Base-by-base conservation (phyloP, 2,797 vertebrate species). In the Chelidonichthys spinosus region DNA sequence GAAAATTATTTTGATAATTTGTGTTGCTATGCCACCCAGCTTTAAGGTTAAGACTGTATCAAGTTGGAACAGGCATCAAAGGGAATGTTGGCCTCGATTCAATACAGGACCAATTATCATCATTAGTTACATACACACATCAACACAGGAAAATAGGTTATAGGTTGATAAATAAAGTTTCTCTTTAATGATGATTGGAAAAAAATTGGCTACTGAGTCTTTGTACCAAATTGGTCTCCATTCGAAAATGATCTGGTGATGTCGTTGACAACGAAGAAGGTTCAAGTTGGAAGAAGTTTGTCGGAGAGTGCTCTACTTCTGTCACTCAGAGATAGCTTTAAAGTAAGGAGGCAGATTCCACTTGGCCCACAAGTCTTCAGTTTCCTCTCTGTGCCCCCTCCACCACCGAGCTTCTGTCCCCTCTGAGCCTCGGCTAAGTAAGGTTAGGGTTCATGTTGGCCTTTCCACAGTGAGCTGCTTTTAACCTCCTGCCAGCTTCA, bases 401-500 rank as follows among this genome's bases (percentile, higher is more conserved):
- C 49, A 7, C 43, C 15, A 9, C 47, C 62, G 69, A 81, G 62
- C 84, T 85, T 85, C 87, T 87, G 80, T 91, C 85, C 82, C 82
- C 67, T 66, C 86, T 72, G 76, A 90, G 87, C 74, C 81, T 87
- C 42, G 79, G 85, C 88, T 82, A 70, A 86, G 75, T 42, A 66
- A 87, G 88, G 91, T 92, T 83, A 89, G 85, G 88, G 90, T 92
- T 93, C 87, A 85, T 71, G 39, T 78, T 87, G 86, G 87, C 62
- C 92, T 93, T 93, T 93, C 88, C 89, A 92, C 88, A 86, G 87
- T 60, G 77, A 90, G 83, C 87, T 89, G 92, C 87, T 90, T 93
- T 94, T 93, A 95, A 89, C 92, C 89, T 90, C 90, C 90, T 90
- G 90, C 92, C 89, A 90, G 88, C 85, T 90, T 88, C 90, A 89